A percentile compares a stretch with the other conserved stretches of the same genome.
phyloP scores from a whole-genome alignment of 2,797 vertebrate genomes.

The Cyclopterus lumpus region DNA sequence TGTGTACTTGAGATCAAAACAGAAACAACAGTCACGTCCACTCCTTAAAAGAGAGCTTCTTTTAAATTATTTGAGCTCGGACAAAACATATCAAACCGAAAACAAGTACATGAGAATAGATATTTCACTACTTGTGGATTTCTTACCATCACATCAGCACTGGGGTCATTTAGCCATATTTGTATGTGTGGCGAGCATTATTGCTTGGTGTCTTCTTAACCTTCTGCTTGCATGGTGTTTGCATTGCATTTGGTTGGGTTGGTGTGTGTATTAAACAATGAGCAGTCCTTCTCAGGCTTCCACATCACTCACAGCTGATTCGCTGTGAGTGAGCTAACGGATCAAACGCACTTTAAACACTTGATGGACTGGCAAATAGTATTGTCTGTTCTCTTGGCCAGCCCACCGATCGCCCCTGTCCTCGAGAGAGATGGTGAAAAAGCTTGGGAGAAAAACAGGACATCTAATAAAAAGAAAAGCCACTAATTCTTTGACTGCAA shows the following conservation, averaged over 20 bases:
- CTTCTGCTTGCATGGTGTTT: not conserved
- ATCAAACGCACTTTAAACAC: constrained; percentile 54
- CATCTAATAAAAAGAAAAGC: not conserved
- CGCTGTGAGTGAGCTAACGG: constrained; percentile 45
- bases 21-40: not conserved
- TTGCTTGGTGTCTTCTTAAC: not conserved
- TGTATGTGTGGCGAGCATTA: not conserved
- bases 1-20: constrained; percentile 10
- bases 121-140: not conserved
- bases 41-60: not conserved
- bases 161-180: not conserved
- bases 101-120: not conserved
- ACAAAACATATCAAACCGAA: not conserved
- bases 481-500: not conserved
- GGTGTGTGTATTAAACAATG: constrained; percentile 1
- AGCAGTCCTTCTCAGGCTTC: constrained; percentile 29
- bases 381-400: constrained; percentile 40
- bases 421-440: constrained; percentile 24
- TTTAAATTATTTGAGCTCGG: constrained; percentile 16
- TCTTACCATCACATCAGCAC: not conserved
- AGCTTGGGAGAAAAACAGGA: constrained; percentile 15
- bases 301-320: constrained; percentile 40
- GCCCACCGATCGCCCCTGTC: constrained; percentile 34
- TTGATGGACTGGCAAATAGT: constrained; percentile 63
- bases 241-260: not conserved